Conservation (phyloP, 1,140 invertebrate species). For the Oedothorax gibbosus region DNA sequence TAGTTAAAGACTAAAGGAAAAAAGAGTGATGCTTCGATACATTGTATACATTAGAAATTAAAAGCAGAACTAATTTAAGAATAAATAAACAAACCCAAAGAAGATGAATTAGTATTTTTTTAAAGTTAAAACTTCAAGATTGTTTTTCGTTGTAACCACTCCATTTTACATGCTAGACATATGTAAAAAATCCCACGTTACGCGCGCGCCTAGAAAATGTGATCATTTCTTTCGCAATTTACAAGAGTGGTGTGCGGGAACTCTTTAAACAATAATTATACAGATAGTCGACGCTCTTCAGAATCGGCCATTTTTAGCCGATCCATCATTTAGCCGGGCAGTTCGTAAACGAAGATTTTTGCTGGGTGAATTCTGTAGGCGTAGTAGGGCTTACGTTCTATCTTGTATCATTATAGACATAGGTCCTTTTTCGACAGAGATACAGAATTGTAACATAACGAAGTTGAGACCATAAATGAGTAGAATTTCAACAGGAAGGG, state of each 20-base stretch:
- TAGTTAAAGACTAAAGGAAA: background rate
- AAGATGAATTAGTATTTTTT: conserved; percentile 30
- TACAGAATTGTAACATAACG: background rate
- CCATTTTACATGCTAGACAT: conserved; percentile 51
- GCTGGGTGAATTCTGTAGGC: conserved; percentile 20
- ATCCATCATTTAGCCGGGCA: conserved; percentile 48
- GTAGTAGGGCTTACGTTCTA: background rate
- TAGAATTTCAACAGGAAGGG: conserved; percentile 43
- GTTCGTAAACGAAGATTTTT: conserved; percentile 49
- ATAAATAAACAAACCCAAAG: background rate
- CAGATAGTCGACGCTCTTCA: conserved; percentile 46
- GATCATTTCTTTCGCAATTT: conserved; percentile 47
- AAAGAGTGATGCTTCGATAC: conserved; percentile 1
- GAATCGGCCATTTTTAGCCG: conserved; percentile 40
- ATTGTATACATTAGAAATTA: conserved; percentile 49
- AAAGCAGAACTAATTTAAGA: conserved; percentile 18
- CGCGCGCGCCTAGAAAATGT: background rate
- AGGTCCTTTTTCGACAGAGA: no score
- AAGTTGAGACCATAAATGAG: conserved; percentile 49
- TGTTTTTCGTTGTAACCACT: conserved; percentile 30
- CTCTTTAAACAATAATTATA: conserved; percentile 56
- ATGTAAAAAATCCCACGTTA: conserved; percentile 33
- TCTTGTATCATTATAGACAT: no score
- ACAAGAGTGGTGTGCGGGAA: conserved; percentile 15
- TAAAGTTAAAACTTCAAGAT: conserved; percentile 22